Base-by-base conservation (phyloP, 2,113 vertebrate species). In the Nesoenas mayeri region DNA sequence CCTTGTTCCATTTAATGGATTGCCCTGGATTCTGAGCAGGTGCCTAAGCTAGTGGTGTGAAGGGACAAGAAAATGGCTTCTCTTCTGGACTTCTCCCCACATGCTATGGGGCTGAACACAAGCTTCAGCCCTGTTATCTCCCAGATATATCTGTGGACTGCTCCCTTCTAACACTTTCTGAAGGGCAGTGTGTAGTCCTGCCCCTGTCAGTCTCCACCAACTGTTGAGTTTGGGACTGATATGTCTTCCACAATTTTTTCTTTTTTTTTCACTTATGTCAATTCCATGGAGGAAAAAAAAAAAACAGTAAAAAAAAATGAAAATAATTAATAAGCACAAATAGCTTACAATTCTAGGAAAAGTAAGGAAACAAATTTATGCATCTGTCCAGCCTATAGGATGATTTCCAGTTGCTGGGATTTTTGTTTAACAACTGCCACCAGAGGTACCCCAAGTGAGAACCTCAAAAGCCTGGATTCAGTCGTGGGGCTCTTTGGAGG, bases 181-280 rank as follows among this genome's bases (percentile, higher is more conserved):
- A 72, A 75, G 53, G n/a, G 8, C 34, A 69, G n/a, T 38, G 15
- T 0, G 0, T 34, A 53, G 24, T 32, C 47, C 40, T 70, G 16
- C 19, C 2, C 0, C 32, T 48, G 10, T 85, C 47, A 40, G 20
- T 69, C 15, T 70, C 10, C 14, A 36, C 22, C 62, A 71, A 0
- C 17, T 88, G 5, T 54, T 87, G 66, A 47, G 21, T 64, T 74
- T 83, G 10, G 24, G 29, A 40, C 57, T 70, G 32, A 47, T 0
- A 0, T 38, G 9, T 79, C 31, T 40, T 67, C 34, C 1, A 3
- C 21, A 18, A 29, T 13, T 34, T 26, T 47, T 47, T 19, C 18
- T 47, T 38, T 69, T 74, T 72, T 56, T 32, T 6, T 15, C 12
- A 18, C 32, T 90, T 40, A 12, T 40, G 40, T 14, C 53, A 89